These are phyloP conservation scores for Platichthys flesus DNA, from an alignment of 2,113 vertebrate species.

Conservation along the genomic window DNA sequence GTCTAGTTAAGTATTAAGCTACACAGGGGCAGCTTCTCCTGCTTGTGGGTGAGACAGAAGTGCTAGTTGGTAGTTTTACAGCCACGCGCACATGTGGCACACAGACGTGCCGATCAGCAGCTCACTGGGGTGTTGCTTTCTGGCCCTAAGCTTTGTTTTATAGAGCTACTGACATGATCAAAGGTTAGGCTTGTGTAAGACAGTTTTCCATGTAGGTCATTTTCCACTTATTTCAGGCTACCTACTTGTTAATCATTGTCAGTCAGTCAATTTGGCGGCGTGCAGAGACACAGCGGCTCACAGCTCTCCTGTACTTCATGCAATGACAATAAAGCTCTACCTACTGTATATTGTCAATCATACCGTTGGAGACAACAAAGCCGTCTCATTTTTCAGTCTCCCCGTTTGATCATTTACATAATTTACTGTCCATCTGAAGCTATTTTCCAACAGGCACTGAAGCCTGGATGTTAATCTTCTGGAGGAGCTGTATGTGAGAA, in stretches of 20 bases:
- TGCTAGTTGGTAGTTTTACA: conserved; percentile 43
- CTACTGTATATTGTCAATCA: too few relatives aligned
- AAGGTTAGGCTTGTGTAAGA: conserved; percentile 40
- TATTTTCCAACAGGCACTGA: too few relatives aligned
- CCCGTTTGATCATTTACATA: too few relatives aligned
- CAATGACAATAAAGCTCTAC: too few relatives aligned
- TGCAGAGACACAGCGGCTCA: too few relatives aligned
- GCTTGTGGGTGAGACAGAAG: conserved; percentile 3
- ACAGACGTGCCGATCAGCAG: conserved; percentile 57
- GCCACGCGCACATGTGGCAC: conserved; percentile 68
- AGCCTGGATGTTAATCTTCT: too few relatives aligned
- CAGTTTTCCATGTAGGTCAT: conserved; percentile 11
- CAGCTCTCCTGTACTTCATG: too few relatives aligned
- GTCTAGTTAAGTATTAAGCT: conserved; percentile 39
- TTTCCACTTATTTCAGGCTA: conserved; percentile 8
- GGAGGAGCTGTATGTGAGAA: too few relatives aligned
- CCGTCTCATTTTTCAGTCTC: too few relatives aligned
- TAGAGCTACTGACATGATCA: conserved; percentile 62
- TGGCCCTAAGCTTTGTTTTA: conserved; percentile 51
- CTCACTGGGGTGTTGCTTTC: conserved; percentile 48
- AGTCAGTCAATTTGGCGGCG: not conserved
- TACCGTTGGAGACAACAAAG: too few relatives aligned
- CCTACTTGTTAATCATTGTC: not conserved
- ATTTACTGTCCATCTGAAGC: too few relatives aligned
- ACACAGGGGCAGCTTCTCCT: conserved; percentile 41